Conservation (phyloP, 2,113 vertebrate genomes). For the Myotis brandtii region DNA sequence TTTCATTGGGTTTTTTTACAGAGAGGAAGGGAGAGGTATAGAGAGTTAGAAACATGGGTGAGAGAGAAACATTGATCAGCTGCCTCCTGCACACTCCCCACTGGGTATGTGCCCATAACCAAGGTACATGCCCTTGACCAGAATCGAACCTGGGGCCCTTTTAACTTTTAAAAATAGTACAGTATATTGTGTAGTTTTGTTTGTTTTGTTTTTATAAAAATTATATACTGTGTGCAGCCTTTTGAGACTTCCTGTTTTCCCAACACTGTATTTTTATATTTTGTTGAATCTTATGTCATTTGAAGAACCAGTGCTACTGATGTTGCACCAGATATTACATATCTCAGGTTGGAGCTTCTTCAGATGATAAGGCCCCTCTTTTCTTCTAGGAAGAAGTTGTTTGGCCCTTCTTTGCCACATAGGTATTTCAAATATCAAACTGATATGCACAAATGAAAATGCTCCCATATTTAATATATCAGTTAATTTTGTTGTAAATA, state of each 20-base stretch:
- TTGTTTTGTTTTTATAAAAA: conserved; percentile 27
- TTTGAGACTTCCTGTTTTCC: background rate
- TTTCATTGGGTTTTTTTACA: too few relatives aligned
- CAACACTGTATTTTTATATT: background rate
- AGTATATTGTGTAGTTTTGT: background rate
- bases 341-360: background rate
- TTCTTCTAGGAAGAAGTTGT: background rate
- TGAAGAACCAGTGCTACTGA: background rate
- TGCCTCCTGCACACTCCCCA: too few relatives aligned
- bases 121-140: too few relatives aligned
- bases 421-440: background rate
- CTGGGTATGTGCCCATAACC: too few relatives aligned
- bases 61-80: too few relatives aligned
- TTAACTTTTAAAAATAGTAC: conserved; percentile 11
- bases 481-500: conserved; percentile 37
- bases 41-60: too few relatives aligned
- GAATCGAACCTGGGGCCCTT: background rate
- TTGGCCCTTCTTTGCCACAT: background rate
- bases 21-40: too few relatives aligned
- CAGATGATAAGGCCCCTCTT: background rate
- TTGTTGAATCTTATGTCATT: background rate
- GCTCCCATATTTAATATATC: background rate
- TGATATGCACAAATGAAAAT: background rate
- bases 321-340: background rate
- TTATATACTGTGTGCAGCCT: background rate